Base-by-base conservation (phyloP, 2,888 invertebrate species). In the Lycophotia porphyrea region DNA sequence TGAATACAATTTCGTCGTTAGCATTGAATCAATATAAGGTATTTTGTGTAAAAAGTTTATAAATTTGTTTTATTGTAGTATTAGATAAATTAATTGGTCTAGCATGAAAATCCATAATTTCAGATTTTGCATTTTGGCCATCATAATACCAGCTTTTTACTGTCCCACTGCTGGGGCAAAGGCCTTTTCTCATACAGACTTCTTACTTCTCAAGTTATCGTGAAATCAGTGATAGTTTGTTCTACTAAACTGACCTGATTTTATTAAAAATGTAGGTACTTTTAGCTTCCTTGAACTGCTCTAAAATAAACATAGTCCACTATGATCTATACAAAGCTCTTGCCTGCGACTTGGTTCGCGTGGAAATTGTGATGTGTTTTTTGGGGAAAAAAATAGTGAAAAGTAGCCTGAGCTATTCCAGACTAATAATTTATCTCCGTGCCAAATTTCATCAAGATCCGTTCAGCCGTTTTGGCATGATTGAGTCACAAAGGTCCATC, bases 21-120 rank as follows among this genome's bases (percentile, higher is more conserved):
- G 64, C 69, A 77, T 77, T 82, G 71, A 84, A 87, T 83, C 44
- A 65, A 80, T 77, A 71, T 71, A 84, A 76, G 84, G 84, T 88
- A 88, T 89, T 89, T 89, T 89, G 82, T 91, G 91, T 90, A 90
- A 86, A 89, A 90, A 88, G 88, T 85, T 84, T 87, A 88, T 2
- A 9, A 18, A 13, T 65, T 36, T 27, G 71, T 84, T 67, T 83
- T 39, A 70, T 61, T 84, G 31, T 55, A 52, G 34, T 61, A 24
- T 34, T 52, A 44, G 34, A 34, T 18, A 55, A 55, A 55, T 27
- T 27, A 55, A 55, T 27, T 27, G n/a, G n/a, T 5, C 15, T 7
- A 27, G 27, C 31, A 66, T 47, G 21, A 64, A 63, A 36, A 47
- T 24, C 31, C 5, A 31, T 52, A 27, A 18, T 5, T 64, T 36